phyloP scores from a whole-genome alignment of 2,797 vertebrate species.

The Cossypha heuglini region DNA sequence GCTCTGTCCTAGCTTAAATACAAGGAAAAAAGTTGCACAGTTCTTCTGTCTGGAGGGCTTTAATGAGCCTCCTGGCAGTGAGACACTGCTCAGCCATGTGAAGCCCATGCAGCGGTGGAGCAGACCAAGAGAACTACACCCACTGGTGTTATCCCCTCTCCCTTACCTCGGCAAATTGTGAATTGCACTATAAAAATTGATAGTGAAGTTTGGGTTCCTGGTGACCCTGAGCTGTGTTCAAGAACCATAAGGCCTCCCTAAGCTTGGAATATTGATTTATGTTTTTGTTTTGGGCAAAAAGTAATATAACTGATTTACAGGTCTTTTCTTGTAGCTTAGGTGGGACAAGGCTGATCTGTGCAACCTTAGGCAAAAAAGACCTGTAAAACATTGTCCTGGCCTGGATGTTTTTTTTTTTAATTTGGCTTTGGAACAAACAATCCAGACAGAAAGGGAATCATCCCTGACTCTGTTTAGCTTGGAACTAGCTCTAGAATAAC shows the following conservation, averaged over 20 bases:
- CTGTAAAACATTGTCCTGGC: not conserved
- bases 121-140: not conserved
- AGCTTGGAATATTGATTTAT: not conserved
- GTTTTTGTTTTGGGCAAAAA: not conserved
- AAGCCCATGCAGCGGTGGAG: rapidly evolving
- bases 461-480: slow-evolving; percentile 18
- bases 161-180: not conserved
- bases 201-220: not conserved
- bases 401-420: not conserved
- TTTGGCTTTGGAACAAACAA: slow-evolving; percentile 3
- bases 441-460: not conserved
- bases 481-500: slow-evolving; percentile 20
- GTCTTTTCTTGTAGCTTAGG: not conserved
- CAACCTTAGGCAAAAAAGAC: not conserved
- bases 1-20: not conserved
- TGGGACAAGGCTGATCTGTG: not conserved
- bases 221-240: not conserved
- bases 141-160: not conserved
- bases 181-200: not conserved
- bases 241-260: not conserved
- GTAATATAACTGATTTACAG: not conserved
- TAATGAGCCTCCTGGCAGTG: not conserved
- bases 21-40: too few relatives aligned
- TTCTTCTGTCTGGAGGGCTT: not conserved
- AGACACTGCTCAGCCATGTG: rapidly evolving